Evolutionary conservation across 1,140 invertebrate species (phyloP).

Genomic region (Temnothorax nylanderi): DNA sequence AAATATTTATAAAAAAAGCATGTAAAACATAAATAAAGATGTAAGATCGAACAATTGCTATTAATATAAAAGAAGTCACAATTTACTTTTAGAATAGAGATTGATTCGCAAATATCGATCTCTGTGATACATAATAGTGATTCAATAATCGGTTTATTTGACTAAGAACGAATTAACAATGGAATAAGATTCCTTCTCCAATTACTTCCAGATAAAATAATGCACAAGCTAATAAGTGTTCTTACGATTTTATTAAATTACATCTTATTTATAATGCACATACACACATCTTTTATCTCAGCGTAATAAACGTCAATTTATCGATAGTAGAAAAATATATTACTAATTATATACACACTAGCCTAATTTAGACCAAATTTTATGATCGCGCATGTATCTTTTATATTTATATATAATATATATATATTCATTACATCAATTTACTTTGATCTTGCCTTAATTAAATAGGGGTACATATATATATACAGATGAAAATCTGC

Average conservation of each 20-base stretch:
- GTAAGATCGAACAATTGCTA: conserved; percentile 33
- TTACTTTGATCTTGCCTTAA: conserved; percentile 53
- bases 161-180: neutral
- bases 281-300: conserved; percentile 71
- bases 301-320: conserved; percentile 71
- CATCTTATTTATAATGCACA: conserved; percentile 69
- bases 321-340: conserved; percentile 76
- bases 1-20: neutral
- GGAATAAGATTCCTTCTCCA: neutral
- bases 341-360: conserved; percentile 75
- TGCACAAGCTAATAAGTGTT: conserved; percentile 43
- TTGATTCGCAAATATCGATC: conserved; percentile 2
- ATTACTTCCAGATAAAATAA: conserved; percentile 7
- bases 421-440: conserved; percentile 53
- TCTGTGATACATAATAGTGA: neutral
- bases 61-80: neutral
- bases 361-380: conserved; percentile 55
- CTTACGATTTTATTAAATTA: conserved; percentile 69
- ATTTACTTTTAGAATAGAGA: conserved; percentile 1
- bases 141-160: neutral
- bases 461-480: conserved; percentile 32
- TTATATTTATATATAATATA: conserved; percentile 36
- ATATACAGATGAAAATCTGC: conserved; percentile 62
- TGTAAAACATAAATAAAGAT: conserved; percentile 56
- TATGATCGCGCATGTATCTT: conserved; percentile 37